Percentiles rank a stretch among this genome's conserved stretches.
Evolutionary conservation across 1,140 invertebrate genomes (phyloP).

Genomic region (Parasteatoda tepidariorum): DNA sequence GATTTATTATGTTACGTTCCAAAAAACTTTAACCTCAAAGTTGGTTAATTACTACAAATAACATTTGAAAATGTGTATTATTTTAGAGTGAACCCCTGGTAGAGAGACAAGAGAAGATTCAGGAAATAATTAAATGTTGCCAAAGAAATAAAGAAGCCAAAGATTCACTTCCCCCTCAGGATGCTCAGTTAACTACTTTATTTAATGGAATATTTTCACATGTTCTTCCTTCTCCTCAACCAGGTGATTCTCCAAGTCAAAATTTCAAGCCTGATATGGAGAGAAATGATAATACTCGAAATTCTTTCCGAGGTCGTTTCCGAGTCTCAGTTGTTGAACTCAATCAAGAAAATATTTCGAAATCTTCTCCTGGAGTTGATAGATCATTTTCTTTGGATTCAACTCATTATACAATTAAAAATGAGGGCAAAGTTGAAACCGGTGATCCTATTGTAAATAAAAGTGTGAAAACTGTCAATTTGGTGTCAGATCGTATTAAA

Average conservation of each 20-base stretch:
- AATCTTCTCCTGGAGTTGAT: background rate
- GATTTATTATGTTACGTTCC: too few species aligned
- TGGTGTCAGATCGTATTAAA: conserved; percentile 27
- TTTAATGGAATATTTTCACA: conserved; percentile 58
- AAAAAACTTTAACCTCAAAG: too few species aligned
- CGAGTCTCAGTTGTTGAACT: conserved; percentile 30
- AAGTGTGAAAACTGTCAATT: background rate
- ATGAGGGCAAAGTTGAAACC: background rate
- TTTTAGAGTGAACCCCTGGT: conserved; percentile 46
- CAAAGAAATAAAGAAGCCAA: conserved; percentile 57
- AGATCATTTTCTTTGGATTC: conserved; percentile 36
- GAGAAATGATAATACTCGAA: background rate
- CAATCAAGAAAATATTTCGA: conserved; percentile 1
- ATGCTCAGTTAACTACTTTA: conserved; percentile 46
- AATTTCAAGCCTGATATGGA: background rate
- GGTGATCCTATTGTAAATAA: background rate
- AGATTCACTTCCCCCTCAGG: conserved; percentile 50
- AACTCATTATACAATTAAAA: background rate
- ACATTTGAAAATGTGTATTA: too few species aligned
- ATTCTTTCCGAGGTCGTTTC: conserved; percentile 14
- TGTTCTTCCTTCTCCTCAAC: conserved; percentile 30
- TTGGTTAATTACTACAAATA: too few species aligned
- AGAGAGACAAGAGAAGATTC: conserved; percentile 21
- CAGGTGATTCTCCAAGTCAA: conserved; percentile 3
- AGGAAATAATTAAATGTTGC: conserved; percentile 50